phyloP scores from a whole-genome alignment of 2,797 vertebrate genomes.

The Thalassophryne amazonica region DNA sequence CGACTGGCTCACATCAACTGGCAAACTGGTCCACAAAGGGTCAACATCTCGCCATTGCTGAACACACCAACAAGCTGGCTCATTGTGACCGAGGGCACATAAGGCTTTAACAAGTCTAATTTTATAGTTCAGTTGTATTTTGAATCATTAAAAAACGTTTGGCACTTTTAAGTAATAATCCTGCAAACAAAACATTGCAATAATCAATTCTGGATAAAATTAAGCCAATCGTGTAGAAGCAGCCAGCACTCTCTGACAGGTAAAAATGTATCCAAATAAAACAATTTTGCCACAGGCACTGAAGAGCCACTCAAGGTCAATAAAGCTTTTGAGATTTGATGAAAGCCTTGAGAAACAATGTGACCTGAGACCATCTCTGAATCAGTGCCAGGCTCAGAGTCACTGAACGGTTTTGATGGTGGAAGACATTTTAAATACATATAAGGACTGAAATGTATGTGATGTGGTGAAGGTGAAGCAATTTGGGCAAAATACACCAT shows the following conservation, averaged over 20 bases:
- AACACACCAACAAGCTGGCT: too few species aligned
- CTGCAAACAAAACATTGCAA: too few species aligned
- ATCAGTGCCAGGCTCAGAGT: background rate
- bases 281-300: background rate
- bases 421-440: background rate
- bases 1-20: too few species aligned
- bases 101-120: too few species aligned
- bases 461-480: background rate
- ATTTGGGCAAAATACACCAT: too few species aligned
- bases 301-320: background rate
- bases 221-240: background rate
- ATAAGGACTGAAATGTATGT: background rate
- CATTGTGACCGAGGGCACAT: too few species aligned
- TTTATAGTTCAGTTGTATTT: too few species aligned
- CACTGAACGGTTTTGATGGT: background rate
- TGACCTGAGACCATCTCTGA: background rate
- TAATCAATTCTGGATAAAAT: too few species aligned
- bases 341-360: background rate
- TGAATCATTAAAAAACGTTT: too few species aligned
- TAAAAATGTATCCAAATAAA: slow-evolving; percentile 6
- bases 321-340: slow-evolving; percentile 7
- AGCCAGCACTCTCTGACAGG: background rate
- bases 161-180: background rate
- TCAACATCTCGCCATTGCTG: too few species aligned
- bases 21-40: too few species aligned